Evolutionary conservation across 2,888 invertebrate species (phyloP).

Genomic region (Leucoptera coffeella): DNA sequence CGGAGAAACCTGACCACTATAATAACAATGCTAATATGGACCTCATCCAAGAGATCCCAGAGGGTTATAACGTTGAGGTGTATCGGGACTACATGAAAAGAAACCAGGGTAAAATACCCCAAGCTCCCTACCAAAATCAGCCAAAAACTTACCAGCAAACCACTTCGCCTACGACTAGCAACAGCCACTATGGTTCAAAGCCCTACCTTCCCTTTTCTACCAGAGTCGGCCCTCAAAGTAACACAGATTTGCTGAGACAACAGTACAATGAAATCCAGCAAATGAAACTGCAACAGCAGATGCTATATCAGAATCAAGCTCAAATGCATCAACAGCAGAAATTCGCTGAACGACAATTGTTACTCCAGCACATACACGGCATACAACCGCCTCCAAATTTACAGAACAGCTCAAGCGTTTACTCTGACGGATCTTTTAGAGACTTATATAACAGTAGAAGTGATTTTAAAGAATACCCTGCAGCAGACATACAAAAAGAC

Average conservation of each 20-base stretch:
- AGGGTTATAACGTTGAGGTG: constrained; percentile 54
- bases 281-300: constrained; percentile 58
- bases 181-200: constrained; percentile 41
- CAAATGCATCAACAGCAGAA: constrained; percentile 59
- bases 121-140: constrained; percentile 53
- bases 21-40: constrained; percentile 43
- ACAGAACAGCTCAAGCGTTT: constrained; percentile 43
- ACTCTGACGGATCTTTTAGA: constrained; percentile 39
- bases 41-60: constrained; percentile 34
- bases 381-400: constrained; percentile 43
- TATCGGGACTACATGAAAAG: constrained; percentile 50
- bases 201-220: constrained; percentile 45
- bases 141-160: constrained; percentile 41
- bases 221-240: constrained; percentile 49
- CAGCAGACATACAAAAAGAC: constrained; percentile 32
- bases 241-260: constrained; percentile 52
- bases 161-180: too few relatives aligned
- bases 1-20: constrained; percentile 34
- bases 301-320: constrained; percentile 59
- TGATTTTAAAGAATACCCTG: constrained; percentile 33
- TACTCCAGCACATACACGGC: constrained; percentile 57
- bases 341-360: constrained; percentile 55
- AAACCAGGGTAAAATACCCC: constrained; percentile 51
- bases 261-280: constrained; percentile 61
- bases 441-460: constrained; percentile 41